These are phyloP conservation scores for Hypotaenidia okinawae DNA, from an alignment of 2,797 vertebrate genomes.

Conservation along the genomic window DNA sequence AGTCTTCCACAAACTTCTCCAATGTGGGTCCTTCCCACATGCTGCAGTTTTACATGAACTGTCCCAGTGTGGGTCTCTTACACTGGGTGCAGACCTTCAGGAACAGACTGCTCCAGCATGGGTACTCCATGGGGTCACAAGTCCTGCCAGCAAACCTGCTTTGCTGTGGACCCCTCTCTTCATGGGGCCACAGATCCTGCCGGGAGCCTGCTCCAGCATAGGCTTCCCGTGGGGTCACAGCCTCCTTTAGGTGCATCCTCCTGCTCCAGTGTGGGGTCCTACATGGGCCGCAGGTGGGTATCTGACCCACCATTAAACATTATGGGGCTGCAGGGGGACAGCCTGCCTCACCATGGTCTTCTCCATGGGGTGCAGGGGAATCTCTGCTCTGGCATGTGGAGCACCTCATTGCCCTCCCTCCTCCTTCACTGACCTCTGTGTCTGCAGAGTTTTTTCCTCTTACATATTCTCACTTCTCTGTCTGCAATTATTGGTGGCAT, in stretches of 20 bases:
- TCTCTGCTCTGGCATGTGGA: neutral
- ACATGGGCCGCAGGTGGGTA: neutral
- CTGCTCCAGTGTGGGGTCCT: neutral
- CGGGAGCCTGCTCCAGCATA: neutral
- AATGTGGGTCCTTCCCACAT: neutral
- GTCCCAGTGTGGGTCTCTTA: neutral
- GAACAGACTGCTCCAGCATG: too few relatives aligned
- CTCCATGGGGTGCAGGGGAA: neutral
- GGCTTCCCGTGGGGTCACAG: neutral
- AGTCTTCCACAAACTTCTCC: neutral
- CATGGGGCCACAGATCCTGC: neutral
- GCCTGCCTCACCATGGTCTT: neutral
- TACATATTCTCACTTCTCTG: neutral
- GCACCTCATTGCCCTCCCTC: neutral
- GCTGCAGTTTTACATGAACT: neutral
- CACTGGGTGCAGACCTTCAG: neutral
- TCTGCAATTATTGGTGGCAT: too few relatives aligned
- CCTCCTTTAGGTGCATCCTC: neutral
- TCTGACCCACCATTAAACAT: neutral
- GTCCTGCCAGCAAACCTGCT: neutral
- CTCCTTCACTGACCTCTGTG: neutral
- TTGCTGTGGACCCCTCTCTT: accelerated
- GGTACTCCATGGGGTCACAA: neutral
- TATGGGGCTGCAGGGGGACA: neutral
- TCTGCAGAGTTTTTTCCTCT: neutral